These are phyloP conservation scores for Calyptommatus sinebrachiatus DNA, from an alignment of 2,113 vertebrate species.

Conservation along the genomic window DNA sequence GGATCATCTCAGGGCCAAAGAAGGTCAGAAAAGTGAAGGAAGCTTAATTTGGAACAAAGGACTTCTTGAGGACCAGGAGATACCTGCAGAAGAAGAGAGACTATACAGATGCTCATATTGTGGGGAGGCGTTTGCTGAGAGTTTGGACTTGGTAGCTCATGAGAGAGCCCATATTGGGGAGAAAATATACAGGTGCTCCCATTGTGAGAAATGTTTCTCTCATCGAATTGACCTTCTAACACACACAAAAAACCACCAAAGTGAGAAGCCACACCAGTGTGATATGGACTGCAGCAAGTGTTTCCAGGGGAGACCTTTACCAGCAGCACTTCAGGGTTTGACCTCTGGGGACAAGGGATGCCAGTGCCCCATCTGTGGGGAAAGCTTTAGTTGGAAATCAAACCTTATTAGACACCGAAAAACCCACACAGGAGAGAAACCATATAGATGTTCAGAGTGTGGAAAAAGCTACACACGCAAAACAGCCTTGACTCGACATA, in stretches of 20 bases:
- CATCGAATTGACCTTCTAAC: background rate
- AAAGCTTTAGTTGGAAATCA: constrained; percentile 33
- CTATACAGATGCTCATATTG: constrained; percentile 16
- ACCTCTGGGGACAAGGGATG: constrained; percentile 30
- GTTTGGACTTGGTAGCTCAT: background rate
- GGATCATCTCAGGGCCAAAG: background rate
- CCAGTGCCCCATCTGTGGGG: constrained; percentile 28
- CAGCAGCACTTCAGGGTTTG: background rate
- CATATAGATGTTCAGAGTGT: constrained; percentile 73
- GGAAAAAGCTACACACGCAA: constrained; percentile 77
- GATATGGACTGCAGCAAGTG: constrained; percentile 28
- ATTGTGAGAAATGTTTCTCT: constrained; percentile 6
- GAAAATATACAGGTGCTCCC: constrained; percentile 6
- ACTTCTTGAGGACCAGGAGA: background rate
- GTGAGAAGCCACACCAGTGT: constrained; percentile 32
- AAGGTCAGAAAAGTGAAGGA: background rate
- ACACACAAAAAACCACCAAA: constrained; percentile 3
- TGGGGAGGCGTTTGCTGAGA: background rate
- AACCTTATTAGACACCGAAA: constrained; percentile 11
- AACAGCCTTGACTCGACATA: constrained; percentile 74
- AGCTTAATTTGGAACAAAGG: background rate
- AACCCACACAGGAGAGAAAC: constrained; percentile 47
- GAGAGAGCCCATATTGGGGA: constrained; percentile 15
- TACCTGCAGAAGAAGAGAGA: background rate
- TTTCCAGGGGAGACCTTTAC: constrained; percentile 19